Conservation (phyloP, 2,797 vertebrate species). For the Tarsius wallacei region DNA sequence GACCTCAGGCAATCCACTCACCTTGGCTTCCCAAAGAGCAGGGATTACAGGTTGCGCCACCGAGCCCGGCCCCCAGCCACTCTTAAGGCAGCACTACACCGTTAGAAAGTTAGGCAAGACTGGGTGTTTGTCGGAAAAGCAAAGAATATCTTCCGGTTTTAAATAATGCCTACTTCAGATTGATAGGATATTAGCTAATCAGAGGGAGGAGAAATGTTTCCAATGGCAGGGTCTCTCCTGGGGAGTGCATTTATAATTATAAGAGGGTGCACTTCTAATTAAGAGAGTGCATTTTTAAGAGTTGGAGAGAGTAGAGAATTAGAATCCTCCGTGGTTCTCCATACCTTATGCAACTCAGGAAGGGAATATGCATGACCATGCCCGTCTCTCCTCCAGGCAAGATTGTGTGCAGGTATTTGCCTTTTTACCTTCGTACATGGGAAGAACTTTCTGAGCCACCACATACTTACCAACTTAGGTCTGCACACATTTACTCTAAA, state of each 20-base stretch:
- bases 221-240: neutral
- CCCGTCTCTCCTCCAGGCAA: neutral
- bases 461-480: neutral
- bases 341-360: fast-evolving
- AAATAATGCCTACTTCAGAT: neutral
- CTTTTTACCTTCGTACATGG: neutral
- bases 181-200: neutral
- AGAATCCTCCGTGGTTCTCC: neutral
- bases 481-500: neutral
- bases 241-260: no score
- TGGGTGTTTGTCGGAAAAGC: neutral
- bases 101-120: neutral
- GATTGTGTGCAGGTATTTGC: neutral
- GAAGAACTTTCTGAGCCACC: neutral
- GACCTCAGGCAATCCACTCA: no score
- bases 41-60: no score
- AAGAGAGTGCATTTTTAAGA: neutral
- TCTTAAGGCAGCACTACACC: fast-evolving
- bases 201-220: neutral
- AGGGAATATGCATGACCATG: fast-evolving
- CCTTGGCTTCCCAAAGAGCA: no score
- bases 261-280: no score
- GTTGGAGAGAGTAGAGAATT: no score
- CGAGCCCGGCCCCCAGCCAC: neutral
- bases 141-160: neutral